phyloP scores from a whole-genome alignment of 2,888 invertebrate genomes.

The Choristoneura rosaceana region DNA sequence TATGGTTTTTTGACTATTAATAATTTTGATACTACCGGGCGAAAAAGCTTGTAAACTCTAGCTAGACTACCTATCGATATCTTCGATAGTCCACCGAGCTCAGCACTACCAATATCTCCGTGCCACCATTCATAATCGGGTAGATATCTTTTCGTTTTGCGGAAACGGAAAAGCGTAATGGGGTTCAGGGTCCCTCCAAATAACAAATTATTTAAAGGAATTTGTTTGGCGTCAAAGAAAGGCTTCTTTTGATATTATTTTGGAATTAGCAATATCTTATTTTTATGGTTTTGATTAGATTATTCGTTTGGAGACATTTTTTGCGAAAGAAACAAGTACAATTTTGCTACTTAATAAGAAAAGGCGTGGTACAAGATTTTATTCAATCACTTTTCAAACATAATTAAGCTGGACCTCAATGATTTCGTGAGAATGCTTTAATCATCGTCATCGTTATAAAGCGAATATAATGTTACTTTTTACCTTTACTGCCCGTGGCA shows the following conservation, averaged over 20 bases:
- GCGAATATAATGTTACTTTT: too few species aligned
- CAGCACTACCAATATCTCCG: constrained; percentile 8
- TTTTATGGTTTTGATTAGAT: constrained; percentile 37
- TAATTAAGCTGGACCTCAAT: not conserved
- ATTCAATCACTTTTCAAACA: not conserved
- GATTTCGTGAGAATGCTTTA: too few species aligned
- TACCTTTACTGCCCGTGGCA: too few species aligned
- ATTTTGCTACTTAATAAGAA: not conserved
- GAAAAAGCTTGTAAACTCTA: too few species aligned
- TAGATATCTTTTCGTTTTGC: constrained; percentile 37
- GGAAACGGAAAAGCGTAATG: constrained; percentile 39
- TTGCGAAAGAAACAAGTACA: not conserved
- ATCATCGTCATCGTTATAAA: too few species aligned
- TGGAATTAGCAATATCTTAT: constrained; percentile 37
- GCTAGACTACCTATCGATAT: not conserved
- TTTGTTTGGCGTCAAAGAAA: constrained; percentile 30
- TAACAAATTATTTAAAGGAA: constrained; percentile 38
- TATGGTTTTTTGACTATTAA: too few species aligned
- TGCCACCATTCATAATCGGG: constrained; percentile 37
- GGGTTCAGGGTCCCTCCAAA: constrained; percentile 27
- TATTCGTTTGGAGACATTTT: not conserved
- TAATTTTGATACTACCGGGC: too few species aligned
- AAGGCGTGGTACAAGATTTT: not conserved
- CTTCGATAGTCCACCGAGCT: not conserved
- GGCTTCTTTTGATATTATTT: constrained; percentile 30